These are phyloP conservation scores for Oreotragus oreotragus DNA, from an alignment of 2,113 vertebrate species.

Conservation along the genomic window DNA sequence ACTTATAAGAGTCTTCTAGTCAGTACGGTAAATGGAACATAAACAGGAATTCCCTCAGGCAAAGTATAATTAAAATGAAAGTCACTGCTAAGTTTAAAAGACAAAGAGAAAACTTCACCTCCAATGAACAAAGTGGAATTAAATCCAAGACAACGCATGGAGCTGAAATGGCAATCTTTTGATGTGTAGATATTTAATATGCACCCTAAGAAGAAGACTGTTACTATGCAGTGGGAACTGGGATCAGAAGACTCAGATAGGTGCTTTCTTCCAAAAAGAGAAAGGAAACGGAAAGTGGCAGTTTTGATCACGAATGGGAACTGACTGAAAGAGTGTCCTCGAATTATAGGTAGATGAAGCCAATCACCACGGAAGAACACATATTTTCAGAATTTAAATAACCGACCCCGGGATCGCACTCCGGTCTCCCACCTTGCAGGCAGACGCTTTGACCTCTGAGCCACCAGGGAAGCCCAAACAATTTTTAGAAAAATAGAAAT, in stretches of 20 bases:
- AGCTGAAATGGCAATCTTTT: neutral
- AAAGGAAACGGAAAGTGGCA: neutral
- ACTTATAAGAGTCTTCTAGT: neutral
- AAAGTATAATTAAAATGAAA: neutral
- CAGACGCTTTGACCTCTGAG: too few species aligned
- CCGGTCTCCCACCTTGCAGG: too few species aligned
- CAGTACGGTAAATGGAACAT: neutral
- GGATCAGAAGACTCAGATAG: neutral
- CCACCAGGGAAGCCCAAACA: too few species aligned
- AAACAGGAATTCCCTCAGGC: neutral
- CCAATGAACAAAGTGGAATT: neutral
- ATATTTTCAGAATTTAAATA: neutral
- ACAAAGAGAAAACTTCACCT: neutral
- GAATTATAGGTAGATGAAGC: neutral
- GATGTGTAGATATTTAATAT: neutral
- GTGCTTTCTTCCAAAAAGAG: neutral
- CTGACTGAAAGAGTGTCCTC: neutral
- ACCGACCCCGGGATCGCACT: too few species aligned
- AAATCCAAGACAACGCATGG: neutral
- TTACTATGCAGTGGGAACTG: neutral
- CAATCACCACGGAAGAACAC: neutral
- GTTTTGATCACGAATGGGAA: neutral
- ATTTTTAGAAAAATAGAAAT: neutral
- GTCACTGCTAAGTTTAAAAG: neutral
- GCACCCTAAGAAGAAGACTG: neutral